Evolutionary conservation across 1,140 invertebrate genomes (phyloP), one percentile per base, ranked within the genome.

Genomic region (Bombus balteatus): DNA sequence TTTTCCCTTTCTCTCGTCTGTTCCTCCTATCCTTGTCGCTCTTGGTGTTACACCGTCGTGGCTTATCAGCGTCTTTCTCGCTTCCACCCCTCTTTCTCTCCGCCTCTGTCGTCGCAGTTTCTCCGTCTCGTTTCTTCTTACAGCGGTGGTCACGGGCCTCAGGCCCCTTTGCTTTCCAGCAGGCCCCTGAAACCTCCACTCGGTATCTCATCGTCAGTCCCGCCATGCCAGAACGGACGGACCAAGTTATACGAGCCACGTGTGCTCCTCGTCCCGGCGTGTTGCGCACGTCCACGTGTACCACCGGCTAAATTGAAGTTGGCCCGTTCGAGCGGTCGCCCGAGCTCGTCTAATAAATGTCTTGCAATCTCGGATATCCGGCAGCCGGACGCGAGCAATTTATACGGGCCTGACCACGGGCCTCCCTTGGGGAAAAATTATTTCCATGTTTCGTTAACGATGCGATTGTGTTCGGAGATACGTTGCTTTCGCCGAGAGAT

Each of bases 211-310:
- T 76, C 81, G 81, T 41, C 81, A 57, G 81, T 68, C 59, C 73
- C 73, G n/a, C 62, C 62, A 66, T 32, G 65, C 65, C 65, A 66
- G 81, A 75, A 85, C 78, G 39, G 39, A 81, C 77, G 70, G 47
- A 47, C 76, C 41, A 75, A 73, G 80, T 71, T 84, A 66, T 66
- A 75, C 79, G 82, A 87, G 86, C 84, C 86, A 89, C 72, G 87
- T 74, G 73, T 83, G 39, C 15, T 71, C 34, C 74, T 73, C n/a
- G 84, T 53, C 80, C 68, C 74, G 59, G 41, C 79, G 84, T 53
- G 57, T 47, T 41, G 83, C 39, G 53, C 86, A 83, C 83, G 86
- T 83, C 71, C 88, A 76, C 87, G 88, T 85, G 89, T 88, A 89
- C 76, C 78, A 28, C 32, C 57, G 74, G 47, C 43, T 76, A 76